These are phyloP conservation scores for Chalcosyrphus nemorum DNA, from an alignment of 2,888 invertebrate species.

Conservation along the genomic window DNA sequence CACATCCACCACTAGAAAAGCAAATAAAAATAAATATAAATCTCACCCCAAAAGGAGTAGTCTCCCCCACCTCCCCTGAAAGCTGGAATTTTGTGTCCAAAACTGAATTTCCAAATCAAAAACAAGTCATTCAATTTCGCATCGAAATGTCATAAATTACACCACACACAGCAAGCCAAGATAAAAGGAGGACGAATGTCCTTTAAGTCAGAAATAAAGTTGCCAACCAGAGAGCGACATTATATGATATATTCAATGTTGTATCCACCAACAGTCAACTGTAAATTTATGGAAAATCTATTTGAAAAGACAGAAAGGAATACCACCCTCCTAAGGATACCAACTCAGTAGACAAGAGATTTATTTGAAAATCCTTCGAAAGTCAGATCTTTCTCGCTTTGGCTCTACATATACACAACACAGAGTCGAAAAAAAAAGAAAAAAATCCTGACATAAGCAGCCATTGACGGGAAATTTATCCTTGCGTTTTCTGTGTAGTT, in stretches of 20 bases:
- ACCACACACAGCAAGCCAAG: slow-evolving; percentile 17
- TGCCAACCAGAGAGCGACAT: slow-evolving; percentile 47
- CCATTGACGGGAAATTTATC: slow-evolving; percentile 67
- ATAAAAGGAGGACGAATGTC: slow-evolving; percentile 39
- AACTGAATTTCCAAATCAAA: slow-evolving; percentile 51
- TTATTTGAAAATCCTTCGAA: slow-evolving; percentile 58
- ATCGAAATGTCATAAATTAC: slow-evolving; percentile 61
- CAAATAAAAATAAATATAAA: slow-evolving; percentile 31
- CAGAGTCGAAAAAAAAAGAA: not conserved
- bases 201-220: slow-evolving; percentile 33
- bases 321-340: not conserved
- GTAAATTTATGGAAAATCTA: slow-evolving; percentile 68
- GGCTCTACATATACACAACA: slow-evolving; percentile 6
- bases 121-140: slow-evolving; percentile 67
- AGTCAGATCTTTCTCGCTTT: slow-evolving; percentile 11
- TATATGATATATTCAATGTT: slow-evolving; percentile 67
- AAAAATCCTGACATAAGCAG: slow-evolving; percentile 64
- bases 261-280: slow-evolving; percentile 56
- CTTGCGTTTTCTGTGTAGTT: slow-evolving; percentile 47
- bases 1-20: too few relatives aligned
- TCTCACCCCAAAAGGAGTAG: not conserved
- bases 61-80: too few relatives aligned
- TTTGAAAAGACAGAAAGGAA: slow-evolving; percentile 40
- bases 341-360: slow-evolving; percentile 55
- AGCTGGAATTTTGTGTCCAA: slow-evolving; percentile 6